Percentiles rank a stretch among this genome's conserved stretches.
These are phyloP conservation scores for Portevinia maculata DNA, from an alignment of 2,888 invertebrate species.

Conservation along the genomic window DNA sequence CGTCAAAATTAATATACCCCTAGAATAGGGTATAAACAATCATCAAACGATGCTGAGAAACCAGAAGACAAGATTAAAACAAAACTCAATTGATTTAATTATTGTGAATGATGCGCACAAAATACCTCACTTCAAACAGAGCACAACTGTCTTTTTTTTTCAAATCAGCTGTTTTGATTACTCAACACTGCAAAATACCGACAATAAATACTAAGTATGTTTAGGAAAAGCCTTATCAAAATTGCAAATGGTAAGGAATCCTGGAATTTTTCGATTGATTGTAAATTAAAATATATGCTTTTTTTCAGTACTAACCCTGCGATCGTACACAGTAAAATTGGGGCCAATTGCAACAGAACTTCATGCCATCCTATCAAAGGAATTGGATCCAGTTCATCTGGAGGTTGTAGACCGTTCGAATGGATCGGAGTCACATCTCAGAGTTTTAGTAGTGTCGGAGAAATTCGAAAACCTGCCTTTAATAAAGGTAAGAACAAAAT, in stretches of 20 bases:
- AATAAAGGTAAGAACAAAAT: slow-evolving; percentile 87
- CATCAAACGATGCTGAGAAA: too few relatives aligned
- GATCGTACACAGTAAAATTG: slow-evolving; percentile 48
- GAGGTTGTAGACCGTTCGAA: slow-evolving; percentile 96
- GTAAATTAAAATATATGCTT: too few relatives aligned
- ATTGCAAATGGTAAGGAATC: slow-evolving; percentile 48
- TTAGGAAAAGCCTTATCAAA: slow-evolving; percentile 48
- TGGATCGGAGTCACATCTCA: slow-evolving; percentile 96
- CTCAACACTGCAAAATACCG: slow-evolving; percentile 44
- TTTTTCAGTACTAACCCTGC: slow-evolving; percentile 17
- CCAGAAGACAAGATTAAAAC: too few relatives aligned
- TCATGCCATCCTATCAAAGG: slow-evolving; percentile 84
- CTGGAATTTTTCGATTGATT: background rate
- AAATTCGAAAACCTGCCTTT: slow-evolving; percentile 90
- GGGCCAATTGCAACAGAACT: slow-evolving; percentile 85
- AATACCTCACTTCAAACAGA: background rate
- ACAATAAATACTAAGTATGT: too few relatives aligned
- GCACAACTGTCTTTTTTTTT: background rate
- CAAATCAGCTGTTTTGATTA: slow-evolving; percentile 48
- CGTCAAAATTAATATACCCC: too few relatives aligned
- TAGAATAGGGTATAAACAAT: too few relatives aligned
- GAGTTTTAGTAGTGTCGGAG: slow-evolving; percentile 94
- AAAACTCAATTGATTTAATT: background rate
- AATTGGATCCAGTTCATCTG: slow-evolving; percentile 88
- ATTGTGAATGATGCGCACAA: slow-evolving; percentile 15